These are phyloP conservation scores for Drosophila littoralis DNA, from an alignment of 1,140 invertebrate genomes.

Conservation along the genomic window DNA sequence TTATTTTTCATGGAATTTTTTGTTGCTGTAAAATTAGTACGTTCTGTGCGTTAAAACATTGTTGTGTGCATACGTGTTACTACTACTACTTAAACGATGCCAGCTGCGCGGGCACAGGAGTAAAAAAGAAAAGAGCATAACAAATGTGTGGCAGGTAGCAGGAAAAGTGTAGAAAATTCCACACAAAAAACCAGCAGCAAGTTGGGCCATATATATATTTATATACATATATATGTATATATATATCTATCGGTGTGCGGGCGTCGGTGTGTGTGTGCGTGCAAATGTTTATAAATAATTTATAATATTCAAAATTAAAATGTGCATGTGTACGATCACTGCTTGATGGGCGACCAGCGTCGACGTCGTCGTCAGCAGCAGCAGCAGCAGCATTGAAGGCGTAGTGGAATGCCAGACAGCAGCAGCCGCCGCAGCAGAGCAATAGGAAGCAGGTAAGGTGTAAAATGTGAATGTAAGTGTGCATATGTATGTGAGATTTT, in stretches of 20 bases:
- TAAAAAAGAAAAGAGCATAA: conserved; percentile 9
- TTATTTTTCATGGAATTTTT: conserved; percentile 58
- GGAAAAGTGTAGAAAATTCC: conserved; percentile 68
- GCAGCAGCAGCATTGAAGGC: conserved; percentile 55
- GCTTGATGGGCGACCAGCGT: conserved; percentile 49
- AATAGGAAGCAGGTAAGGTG: conserved; percentile 66
- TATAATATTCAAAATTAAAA: conserved; percentile 66
- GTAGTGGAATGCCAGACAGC: conserved; percentile 61
- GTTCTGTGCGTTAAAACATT: conserved; percentile 38
- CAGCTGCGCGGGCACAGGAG: neutral
- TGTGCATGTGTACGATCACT: conserved; percentile 70
- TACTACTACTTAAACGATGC: conserved; percentile 9
- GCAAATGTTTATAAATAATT: conserved; percentile 65
- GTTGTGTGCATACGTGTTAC: conserved; percentile 31
- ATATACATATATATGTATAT: conserved; percentile 22
- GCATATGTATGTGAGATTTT: conserved; percentile 3
- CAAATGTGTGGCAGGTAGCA: conserved; percentile 32
- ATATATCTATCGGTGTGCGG: conserved; percentile 15
- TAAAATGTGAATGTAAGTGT: conserved; percentile 24
- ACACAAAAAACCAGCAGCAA: conserved; percentile 73
- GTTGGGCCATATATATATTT: conserved; percentile 46
- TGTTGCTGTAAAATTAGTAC: conserved; percentile 47
- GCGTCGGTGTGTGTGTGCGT: conserved; percentile 46
- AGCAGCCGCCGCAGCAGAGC: conserved; percentile 33
- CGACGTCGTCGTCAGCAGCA: conserved; percentile 45